Conservation (phyloP, 2,888 invertebrate genomes). For the Pemphredon lugubris region DNA sequence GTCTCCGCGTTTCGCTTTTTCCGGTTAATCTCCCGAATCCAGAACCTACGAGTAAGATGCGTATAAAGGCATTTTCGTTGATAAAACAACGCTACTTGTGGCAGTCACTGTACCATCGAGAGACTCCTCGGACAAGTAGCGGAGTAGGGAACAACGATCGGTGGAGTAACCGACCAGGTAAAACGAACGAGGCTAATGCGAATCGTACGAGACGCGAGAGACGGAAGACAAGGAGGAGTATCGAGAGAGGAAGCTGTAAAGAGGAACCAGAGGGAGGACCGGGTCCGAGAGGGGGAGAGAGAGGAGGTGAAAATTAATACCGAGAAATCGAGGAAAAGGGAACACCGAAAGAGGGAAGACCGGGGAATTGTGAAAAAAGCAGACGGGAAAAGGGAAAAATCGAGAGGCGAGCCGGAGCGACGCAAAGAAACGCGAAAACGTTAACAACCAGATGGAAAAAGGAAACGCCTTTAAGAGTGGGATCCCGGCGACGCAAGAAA, state of each 20-base stretch:
- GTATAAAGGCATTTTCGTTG: too few species aligned
- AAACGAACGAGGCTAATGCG: neutral
- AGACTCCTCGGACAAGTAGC: neutral
- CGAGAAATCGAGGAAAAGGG: neutral
- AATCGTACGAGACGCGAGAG: neutral
- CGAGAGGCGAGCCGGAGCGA: neutral
- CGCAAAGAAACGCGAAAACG: neutral
- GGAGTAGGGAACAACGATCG: conserved; percentile 29
- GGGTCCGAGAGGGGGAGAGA: conserved; percentile 10
- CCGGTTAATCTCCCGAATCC: too few species aligned
- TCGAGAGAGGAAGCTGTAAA: neutral
- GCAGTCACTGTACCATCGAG: conserved; percentile 74
- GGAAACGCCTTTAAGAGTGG: too few species aligned
- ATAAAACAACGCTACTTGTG: conserved; percentile 71
- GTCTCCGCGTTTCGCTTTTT: too few species aligned
- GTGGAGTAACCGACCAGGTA: conserved; percentile 6
- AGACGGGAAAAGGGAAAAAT: too few species aligned
- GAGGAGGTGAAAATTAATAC: conserved; percentile 8
- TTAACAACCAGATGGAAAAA: neutral
- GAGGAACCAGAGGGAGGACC: conserved; percentile 26
- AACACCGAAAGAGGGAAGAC: too few species aligned
- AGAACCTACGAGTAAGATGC: too few species aligned
- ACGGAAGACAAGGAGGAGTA: conserved; percentile 1
- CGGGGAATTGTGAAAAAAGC: too few species aligned
- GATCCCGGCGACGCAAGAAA: too few species aligned